Base-by-base conservation (phyloP, 2,113 vertebrate genomes). In the Ctenomys sociabilis region DNA sequence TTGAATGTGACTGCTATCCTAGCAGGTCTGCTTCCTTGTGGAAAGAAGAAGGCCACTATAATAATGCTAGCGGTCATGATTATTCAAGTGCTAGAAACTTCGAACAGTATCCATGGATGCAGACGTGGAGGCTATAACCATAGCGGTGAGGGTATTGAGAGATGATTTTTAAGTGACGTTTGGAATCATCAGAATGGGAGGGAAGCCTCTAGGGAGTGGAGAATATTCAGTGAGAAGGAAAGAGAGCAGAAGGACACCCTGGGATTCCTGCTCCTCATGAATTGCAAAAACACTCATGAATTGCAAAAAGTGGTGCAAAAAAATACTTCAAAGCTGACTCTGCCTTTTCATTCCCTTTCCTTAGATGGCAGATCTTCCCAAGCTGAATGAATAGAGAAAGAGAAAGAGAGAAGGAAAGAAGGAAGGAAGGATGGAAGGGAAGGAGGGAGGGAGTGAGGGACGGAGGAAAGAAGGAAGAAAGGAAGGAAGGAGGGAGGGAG, bases 181-280 rank as follows among this genome's bases (percentile, higher is more conserved):
- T 54, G 30, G 22, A 68, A 68, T n/a, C 45, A 24, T 24, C 9
- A 4, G 19, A 75, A 6, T 59, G 24, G 45, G 64, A 12, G 66
- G 1, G 8, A 32, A 45, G 21, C 64, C 24, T 66, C n/a, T 43
- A 0, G 13, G 9, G 10, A 6, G 2, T 2, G 1, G 24, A 21
- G 7, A 61, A 40, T 54, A 9, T 14, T 2, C n/a, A 2, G 82
- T 57, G 52, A 86, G 35, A 86, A 72, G 12, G 43, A 68, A 66
- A 90, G 32, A 93, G 24, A 68, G 11, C 37, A 88, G 32, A 54
- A 37, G 54, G 24, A 30, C 45, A 13, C 0, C 3, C 19, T 57
- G 22, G 57, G 61, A 78, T 9, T 26, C 64, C 77, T 63, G 32
- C 28, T 45, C 70, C 63, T 86, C 66, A 9, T 24, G 32, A 75